Percentiles rank a stretch among this genome's conserved stretches.
Conservation (phyloP, 1,140 invertebrate species). For the Littorina saxatilis region DNA sequence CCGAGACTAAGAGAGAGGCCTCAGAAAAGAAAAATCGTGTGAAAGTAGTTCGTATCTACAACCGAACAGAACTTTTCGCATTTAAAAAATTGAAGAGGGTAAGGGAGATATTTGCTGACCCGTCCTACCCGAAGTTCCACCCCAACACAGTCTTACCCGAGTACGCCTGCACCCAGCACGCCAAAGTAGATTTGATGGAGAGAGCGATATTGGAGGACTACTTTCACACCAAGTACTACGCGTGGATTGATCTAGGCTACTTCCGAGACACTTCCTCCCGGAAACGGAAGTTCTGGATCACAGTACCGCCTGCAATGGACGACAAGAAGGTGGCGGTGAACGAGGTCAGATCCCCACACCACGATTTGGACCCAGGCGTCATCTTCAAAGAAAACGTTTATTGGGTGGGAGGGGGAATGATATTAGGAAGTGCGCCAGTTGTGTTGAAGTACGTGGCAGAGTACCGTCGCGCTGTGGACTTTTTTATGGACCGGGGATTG, state of each 20-base stretch:
- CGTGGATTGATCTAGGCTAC: constrained; percentile 63
- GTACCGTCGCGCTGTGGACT: constrained; percentile 46
- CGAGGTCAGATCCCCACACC: constrained; percentile 19
- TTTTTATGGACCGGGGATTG: no score
- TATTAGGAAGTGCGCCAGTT: constrained; percentile 35
- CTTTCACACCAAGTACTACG: constrained; percentile 50
- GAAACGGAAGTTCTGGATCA: constrained; percentile 46
- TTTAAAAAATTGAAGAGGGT: constrained; percentile 52
- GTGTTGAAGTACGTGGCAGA: constrained; percentile 41
- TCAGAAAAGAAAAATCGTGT: no score
- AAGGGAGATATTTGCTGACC: no score
- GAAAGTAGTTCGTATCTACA: constrained; percentile 44
- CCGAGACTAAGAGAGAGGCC: no score
- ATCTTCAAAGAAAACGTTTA: constrained; percentile 48
- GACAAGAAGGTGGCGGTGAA: constrained; percentile 47
- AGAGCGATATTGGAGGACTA: constrained; percentile 38
- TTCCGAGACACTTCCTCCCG: constrained; percentile 47
- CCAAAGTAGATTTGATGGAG: constrained; percentile 50
- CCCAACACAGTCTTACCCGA: constrained; percentile 57
- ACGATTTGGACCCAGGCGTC: neutral
- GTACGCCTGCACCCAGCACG: constrained; percentile 53
- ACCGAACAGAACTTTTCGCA: constrained; percentile 46
- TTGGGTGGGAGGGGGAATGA: constrained; percentile 51
- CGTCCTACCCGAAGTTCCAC: constrained; percentile 56
- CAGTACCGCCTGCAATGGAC: constrained; percentile 48